Evolutionary conservation across 2,113 vertebrate genomes (phyloP).

Genomic region (Bufo bufo): DNA sequence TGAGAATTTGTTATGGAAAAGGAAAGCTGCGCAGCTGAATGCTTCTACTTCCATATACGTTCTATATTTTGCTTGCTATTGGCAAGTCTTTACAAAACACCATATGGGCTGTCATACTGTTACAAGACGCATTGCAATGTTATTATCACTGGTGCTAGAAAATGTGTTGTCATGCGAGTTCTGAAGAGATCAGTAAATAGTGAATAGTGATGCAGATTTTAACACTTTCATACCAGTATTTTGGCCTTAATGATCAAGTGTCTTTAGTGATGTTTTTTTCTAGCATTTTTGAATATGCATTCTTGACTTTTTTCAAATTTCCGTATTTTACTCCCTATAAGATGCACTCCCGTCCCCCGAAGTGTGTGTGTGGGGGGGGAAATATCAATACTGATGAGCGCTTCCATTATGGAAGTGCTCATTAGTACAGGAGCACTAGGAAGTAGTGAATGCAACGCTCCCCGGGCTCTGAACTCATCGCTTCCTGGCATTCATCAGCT

Average conservation of each 20-base stretch:
- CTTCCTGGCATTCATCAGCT: too few relatives aligned
- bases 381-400: too few relatives aligned
- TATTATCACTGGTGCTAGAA: constrained; percentile 1
- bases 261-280: too few relatives aligned
- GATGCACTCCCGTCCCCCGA: too few relatives aligned
- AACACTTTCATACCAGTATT: background rate
- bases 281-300: too few relatives aligned
- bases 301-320: too few relatives aligned
- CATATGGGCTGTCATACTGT: constrained; percentile 28
- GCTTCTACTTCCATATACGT: constrained; percentile 7
- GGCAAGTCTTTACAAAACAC: constrained; percentile 17
- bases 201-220: background rate
- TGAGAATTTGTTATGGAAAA: background rate
- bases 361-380: too few relatives aligned
- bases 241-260: background rate
- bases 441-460: too few relatives aligned
- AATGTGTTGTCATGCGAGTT: background rate
- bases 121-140: background rate
- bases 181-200: background rate
- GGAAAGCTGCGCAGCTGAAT: background rate
- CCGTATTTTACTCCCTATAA: too few relatives aligned
- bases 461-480: too few relatives aligned
- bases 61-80: constrained; percentile 19
- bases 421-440: too few relatives aligned
- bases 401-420: too few relatives aligned